A percentile compares a stretch with the other conserved stretches of the same genome.
These are phyloP conservation scores for Sula dactylatra DNA, from an alignment of 2,113 vertebrate genomes.

Conservation along the genomic window DNA sequence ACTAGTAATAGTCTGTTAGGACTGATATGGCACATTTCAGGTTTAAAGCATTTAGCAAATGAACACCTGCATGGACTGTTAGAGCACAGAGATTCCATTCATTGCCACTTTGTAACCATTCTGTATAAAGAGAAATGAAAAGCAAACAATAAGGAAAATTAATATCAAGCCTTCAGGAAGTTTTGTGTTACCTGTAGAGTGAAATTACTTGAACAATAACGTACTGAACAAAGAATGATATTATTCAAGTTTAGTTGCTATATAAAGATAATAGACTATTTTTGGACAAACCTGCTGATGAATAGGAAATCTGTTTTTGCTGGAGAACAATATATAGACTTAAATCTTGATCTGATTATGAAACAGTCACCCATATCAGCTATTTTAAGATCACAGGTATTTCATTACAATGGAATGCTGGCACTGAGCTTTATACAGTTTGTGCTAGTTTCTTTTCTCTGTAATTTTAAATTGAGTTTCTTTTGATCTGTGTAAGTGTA, in stretches of 20 bases:
- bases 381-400: constrained; percentile 52
- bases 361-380: background rate
- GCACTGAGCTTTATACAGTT: background rate
- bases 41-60: background rate
- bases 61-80: background rate
- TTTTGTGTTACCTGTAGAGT: background rate
- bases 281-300: background rate
- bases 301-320: background rate
- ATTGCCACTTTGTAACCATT: background rate
- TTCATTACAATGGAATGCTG: background rate
- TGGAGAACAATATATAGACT: background rate
- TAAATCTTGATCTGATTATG: constrained; percentile 3
- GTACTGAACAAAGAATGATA: background rate
- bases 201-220: background rate
- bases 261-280: background rate
- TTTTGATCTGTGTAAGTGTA: constrained; percentile 35
- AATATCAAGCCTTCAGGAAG: background rate
- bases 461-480: constrained; percentile 7
- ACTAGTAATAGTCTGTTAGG: background rate
- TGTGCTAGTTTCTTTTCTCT: constrained; percentile 29
- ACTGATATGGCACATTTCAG: background rate
- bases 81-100: background rate
- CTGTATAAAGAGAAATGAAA: background rate
- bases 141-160: constrained; percentile 13
- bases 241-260: background rate